These are phyloP conservation scores for Hypercompe scribonia DNA, from an alignment of 2,888 invertebrate genomes.

Conservation along the genomic window DNA sequence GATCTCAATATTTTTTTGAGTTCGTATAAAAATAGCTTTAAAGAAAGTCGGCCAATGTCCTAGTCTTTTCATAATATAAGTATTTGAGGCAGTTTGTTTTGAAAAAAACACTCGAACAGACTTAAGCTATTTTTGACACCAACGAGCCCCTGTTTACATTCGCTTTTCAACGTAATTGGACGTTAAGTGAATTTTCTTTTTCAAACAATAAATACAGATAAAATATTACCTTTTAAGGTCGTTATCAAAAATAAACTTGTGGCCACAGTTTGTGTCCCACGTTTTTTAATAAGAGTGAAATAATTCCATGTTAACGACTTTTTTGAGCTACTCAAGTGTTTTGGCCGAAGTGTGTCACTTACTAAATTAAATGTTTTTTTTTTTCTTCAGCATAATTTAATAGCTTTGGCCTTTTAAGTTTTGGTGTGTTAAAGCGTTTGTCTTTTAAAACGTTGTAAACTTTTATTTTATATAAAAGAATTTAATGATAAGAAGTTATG, in stretches of 20 bases:
- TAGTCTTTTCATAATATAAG: neutral
- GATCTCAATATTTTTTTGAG: too few species aligned
- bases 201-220: constrained; percentile 23
- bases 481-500: constrained; percentile 13
- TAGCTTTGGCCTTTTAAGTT: constrained; percentile 1
- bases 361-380: neutral
- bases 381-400: neutral
- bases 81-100: neutral
- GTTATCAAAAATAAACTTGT: constrained; percentile 10
- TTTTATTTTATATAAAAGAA: constrained; percentile 4
- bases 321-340: neutral
- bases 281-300: constrained; percentile 5
- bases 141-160: constrained; percentile 25
- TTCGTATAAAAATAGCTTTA: neutral
- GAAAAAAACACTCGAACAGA: constrained; percentile 9
- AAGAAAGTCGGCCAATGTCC: neutral
- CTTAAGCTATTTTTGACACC: constrained; percentile 20
- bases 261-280: neutral
- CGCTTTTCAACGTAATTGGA: constrained; percentile 41
- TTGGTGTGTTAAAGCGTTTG: constrained; percentile 4
- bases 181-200: constrained; percentile 26
- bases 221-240: constrained; percentile 15
- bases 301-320: constrained; percentile 8
- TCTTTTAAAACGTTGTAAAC: neutral
- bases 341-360: neutral